Percentiles rank a stretch among this genome's conserved stretches.
These are phyloP conservation scores for Mantis religiosa DNA, from an alignment of 2,888 invertebrate genomes.

Conservation along the genomic window DNA sequence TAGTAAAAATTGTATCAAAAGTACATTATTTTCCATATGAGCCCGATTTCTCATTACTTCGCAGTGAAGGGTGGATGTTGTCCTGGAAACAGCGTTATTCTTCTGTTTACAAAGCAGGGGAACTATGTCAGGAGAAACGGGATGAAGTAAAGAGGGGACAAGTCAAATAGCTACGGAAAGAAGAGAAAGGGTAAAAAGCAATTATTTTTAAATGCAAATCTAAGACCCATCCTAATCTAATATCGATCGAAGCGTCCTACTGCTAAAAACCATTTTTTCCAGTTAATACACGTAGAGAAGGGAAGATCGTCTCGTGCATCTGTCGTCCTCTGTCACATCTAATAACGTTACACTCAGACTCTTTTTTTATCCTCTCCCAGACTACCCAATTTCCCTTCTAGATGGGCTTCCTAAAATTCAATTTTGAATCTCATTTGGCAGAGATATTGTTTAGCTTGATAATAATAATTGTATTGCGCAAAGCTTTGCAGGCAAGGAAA, in stretches of 20 bases:
- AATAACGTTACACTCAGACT: conserved; percentile 19
- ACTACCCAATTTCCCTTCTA: conserved; percentile 31
- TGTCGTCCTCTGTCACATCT: conserved; percentile 9
- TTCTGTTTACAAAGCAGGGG: background rate
- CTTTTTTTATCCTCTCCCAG: conserved; percentile 24
- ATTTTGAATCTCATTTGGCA: conserved; percentile 31
- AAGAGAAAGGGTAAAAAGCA: background rate
- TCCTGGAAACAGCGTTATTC: background rate
- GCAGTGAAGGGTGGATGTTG: background rate
- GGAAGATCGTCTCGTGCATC: background rate
- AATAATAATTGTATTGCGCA: conserved; percentile 28
- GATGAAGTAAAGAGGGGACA: background rate
- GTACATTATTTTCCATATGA: background rate
- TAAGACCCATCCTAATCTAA: background rate
- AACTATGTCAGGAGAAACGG: background rate
- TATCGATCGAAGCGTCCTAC: conserved; percentile 5
- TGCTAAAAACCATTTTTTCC: background rate
- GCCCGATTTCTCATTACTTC: background rate
- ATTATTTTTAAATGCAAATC: conserved; percentile 17
- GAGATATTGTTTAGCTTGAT: conserved; percentile 31
- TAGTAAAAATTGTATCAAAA: background rate
- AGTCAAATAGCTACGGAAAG: background rate
- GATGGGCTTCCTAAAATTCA: conserved; percentile 30
- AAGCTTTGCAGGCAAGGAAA: conserved; percentile 9
- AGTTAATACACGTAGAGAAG: background rate